Evolutionary conservation across 2,888 invertebrate genomes (phyloP).

Genomic region (Lasioglossum marginatum): DNA sequence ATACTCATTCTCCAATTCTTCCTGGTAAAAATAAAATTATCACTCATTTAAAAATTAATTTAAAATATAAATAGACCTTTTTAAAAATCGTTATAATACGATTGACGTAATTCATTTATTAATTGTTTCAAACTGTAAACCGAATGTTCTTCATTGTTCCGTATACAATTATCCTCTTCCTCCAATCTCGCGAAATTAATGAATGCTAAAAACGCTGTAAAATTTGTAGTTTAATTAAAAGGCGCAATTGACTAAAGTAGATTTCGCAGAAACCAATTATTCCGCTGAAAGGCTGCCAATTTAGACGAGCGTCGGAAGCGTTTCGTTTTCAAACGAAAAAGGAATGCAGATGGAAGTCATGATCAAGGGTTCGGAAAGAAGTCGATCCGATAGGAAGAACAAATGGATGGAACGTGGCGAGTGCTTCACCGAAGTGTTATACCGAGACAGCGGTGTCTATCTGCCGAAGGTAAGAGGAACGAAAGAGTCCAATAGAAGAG

Average conservation of each 20-base stretch:
- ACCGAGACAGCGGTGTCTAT: not conserved
- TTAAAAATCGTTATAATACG: too few species aligned
- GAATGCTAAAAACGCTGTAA: not conserved
- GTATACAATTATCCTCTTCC: not conserved
- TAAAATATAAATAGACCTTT: too few species aligned
- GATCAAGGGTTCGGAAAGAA: conserved; percentile 43
- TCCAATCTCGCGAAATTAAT: not conserved
- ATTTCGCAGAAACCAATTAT: conserved; percentile 10
- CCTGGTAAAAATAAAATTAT: too few species aligned
- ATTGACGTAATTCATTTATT: too few species aligned
- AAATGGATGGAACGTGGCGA: conserved; percentile 70
- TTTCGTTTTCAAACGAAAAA: conserved; percentile 31
- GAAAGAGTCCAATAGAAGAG: not conserved
- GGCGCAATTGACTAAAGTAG: not conserved
- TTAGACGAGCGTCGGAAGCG: not conserved
- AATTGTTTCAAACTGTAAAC: too few species aligned
- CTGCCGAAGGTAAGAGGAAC: not conserved
- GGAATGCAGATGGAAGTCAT: conserved; percentile 73
- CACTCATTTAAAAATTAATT: too few species aligned
- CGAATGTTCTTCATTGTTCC: too few species aligned
- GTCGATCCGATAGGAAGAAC: conserved; percentile 63
- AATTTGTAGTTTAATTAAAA: not conserved
- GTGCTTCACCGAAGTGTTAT: conserved; percentile 36
- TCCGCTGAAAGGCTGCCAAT: conserved; percentile 5
- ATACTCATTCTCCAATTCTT: not conserved